A percentile compares a stretch with the other conserved stretches of the same genome.
These are phyloP conservation scores for Amphipyra berbera DNA, from an alignment of 2,888 invertebrate species.

Conservation along the genomic window DNA sequence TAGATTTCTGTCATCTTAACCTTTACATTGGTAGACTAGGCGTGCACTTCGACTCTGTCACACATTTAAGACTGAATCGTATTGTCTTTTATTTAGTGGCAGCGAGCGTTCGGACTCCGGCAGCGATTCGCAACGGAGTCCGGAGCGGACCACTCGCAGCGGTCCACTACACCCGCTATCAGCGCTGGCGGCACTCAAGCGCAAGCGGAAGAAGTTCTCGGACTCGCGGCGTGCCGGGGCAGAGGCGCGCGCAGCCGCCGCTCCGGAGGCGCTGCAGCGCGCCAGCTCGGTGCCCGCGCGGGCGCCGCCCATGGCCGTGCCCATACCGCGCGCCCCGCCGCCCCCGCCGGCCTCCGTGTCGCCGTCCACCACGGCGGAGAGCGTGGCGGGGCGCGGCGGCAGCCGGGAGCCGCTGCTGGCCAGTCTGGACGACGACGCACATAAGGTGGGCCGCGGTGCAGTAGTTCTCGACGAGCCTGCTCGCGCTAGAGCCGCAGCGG, in stretches of 20 bases:
- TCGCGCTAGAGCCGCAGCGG: conserved; percentile 32
- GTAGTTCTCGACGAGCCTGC: conserved; percentile 2
- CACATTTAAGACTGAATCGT: neutral
- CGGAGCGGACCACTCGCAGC: conserved; percentile 73
- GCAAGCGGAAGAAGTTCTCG: conserved; percentile 95
- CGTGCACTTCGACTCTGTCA: neutral
- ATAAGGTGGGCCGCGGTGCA: conserved; percentile 70
- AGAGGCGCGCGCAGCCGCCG: conserved; percentile 56
- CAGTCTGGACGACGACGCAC: conserved; percentile 86
- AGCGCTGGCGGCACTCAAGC: conserved; percentile 93
- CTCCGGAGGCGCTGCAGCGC: conserved; percentile 74
- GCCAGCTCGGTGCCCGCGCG: conserved; percentile 70
- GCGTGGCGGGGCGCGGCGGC: conserved; percentile 74
- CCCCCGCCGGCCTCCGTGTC: conserved; percentile 59
- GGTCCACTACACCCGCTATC: conserved; percentile 84
- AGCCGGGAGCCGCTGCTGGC: conserved; percentile 92
- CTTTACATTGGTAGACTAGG: neutral
- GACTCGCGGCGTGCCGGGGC: conserved; percentile 92
- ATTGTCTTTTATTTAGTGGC: conserved; percentile 66
- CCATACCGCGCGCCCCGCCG: conserved; percentile 80
- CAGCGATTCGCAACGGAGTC: conserved; percentile 92
- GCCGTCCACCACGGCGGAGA: conserved; percentile 62
- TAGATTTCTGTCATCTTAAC: neutral
- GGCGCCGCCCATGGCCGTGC: conserved; percentile 60
- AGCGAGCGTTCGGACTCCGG: conserved; percentile 93